Conservation (phyloP, 2,888 invertebrate genomes). For the Cheilosia scutellata region DNA sequence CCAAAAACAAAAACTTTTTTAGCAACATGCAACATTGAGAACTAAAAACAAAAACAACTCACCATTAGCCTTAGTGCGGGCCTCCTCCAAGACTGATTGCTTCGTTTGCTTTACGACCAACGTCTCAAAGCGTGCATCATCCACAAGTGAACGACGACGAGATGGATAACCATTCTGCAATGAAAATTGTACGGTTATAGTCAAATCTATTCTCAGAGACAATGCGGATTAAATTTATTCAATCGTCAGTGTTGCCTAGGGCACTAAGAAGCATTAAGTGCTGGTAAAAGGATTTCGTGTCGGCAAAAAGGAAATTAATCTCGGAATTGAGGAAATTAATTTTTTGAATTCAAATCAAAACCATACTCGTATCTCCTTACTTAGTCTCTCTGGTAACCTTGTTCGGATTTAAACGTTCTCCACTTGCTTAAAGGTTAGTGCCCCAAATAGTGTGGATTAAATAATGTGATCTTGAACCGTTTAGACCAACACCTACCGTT, state of each 20-base stretch:
- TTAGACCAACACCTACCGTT: background rate
- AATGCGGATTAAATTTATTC: constrained; percentile 45
- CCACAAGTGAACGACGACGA: constrained; percentile 97
- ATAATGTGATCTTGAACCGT: constrained; percentile 21
- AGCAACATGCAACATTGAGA: constrained; percentile 66
- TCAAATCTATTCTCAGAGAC: background rate
- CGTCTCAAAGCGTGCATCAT: constrained; percentile 98
- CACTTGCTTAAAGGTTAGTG: constrained; percentile 32
- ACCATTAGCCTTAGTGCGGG: constrained; percentile 95
- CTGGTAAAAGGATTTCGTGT: constrained; percentile 56
- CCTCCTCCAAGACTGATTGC: constrained; percentile 95
- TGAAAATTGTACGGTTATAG: constrained; percentile 38
- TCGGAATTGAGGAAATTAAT: constrained; percentile 65
- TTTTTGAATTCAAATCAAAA: constrained; percentile 27
- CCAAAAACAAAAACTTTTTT: constrained; percentile 71
- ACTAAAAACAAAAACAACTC: constrained; percentile 81
- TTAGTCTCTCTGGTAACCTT: background rate
- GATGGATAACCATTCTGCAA: constrained; percentile 98
- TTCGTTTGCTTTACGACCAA: constrained; percentile 97
- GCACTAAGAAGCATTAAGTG: constrained; percentile 68
- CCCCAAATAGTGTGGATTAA: constrained; percentile 24
- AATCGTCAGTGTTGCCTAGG: constrained; percentile 68
- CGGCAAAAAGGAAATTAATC: constrained; percentile 65
- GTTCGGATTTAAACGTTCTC: background rate
- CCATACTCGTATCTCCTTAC: constrained; percentile 12